These are phyloP conservation scores for Tarsius wallacei DNA, from an alignment of 2,797 vertebrate species.

Conservation along the genomic window DNA sequence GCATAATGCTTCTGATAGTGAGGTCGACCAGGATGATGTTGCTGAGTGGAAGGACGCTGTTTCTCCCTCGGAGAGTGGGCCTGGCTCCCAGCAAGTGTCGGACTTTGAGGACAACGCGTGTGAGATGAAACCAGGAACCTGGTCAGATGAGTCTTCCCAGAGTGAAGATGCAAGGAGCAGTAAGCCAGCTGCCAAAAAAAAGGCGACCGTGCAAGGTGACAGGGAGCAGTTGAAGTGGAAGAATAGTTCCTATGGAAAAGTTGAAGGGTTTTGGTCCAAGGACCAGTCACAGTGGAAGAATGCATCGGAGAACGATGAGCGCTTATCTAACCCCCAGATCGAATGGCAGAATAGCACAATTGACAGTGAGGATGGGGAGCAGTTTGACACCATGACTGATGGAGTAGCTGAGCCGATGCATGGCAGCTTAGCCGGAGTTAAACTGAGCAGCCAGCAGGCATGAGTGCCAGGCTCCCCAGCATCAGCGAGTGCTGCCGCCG, in stretches of 20 bases:
- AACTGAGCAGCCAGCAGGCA: conserved; percentile 96
- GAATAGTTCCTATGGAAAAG: conserved; percentile 94
- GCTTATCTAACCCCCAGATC: conserved; percentile 90
- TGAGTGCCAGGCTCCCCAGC: conserved; percentile 82
- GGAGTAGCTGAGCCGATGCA: conserved; percentile 92
- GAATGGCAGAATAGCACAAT: conserved; percentile 95
- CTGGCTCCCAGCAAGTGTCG: conserved; percentile 91
- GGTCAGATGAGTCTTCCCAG: conserved; percentile 93
- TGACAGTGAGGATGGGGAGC: conserved; percentile 93
- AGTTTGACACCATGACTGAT: conserved; percentile 91
- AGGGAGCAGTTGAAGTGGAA: conserved; percentile 92
- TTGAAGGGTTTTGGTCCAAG: conserved; percentile 93
- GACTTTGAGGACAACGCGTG: conserved; percentile 92
- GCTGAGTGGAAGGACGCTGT: conserved; percentile 91
- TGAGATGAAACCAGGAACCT: conserved; percentile 90
- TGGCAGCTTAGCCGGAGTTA: conserved; percentile 91
- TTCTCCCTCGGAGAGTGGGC: conserved; percentile 92
- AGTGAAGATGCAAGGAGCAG: conserved; percentile 94
- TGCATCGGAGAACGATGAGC: conserved; percentile 90
- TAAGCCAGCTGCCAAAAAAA: conserved; percentile 89
- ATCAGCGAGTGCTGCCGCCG: not conserved
- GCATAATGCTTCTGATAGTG: conserved; percentile 90
- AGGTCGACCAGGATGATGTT: conserved; percentile 90
- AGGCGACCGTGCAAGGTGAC: conserved; percentile 90
- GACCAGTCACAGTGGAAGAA: conserved; percentile 93